Conservation (phyloP, 2,888 invertebrate species). For the Chesias legatella region DNA sequence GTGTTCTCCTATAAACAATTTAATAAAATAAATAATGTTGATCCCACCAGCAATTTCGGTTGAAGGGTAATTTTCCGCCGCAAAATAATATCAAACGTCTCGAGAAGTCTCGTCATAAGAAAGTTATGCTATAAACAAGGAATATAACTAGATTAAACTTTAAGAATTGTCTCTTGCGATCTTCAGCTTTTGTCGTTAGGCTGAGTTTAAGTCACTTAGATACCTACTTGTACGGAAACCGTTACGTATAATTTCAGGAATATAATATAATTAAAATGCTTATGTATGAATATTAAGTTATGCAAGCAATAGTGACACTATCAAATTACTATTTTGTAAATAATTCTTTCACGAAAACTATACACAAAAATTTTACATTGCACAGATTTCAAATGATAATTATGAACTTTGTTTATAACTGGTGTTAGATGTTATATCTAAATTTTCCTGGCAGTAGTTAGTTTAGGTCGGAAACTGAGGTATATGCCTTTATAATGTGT, state of each 20-base stretch:
- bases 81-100: slow-evolving; percentile 20
- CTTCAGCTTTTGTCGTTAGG: slow-evolving; percentile 17
- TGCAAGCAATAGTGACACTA: no score
- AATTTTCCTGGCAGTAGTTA: no score
- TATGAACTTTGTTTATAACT: no score
- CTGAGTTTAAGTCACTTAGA: slow-evolving; percentile 14
- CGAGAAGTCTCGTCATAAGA: slow-evolving; percentile 19
- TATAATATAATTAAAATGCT: no score
- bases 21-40: slow-evolving; percentile 19
- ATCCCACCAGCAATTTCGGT: slow-evolving; percentile 16
- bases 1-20: slow-evolving; percentile 8
- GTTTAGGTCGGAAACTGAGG: no score
- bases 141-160: slow-evolving; percentile 28
- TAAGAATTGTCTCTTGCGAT: slow-evolving; percentile 25
- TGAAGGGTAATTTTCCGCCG: slow-evolving; percentile 18
- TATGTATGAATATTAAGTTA: no score
- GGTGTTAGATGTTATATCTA: no score
- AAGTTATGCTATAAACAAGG: slow-evolving; percentile 26
- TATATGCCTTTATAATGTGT: no score
- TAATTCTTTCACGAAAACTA: no score
- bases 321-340: no score
- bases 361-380: no score
- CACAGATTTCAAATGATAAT: no score
- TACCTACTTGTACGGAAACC: slow-evolving; percentile 4
- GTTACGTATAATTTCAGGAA: background rate